A percentile compares a stretch with the other conserved stretches of the same genome.
Conservation (phyloP, 2,113 vertebrate species). For the Alethe castanea region DNA sequence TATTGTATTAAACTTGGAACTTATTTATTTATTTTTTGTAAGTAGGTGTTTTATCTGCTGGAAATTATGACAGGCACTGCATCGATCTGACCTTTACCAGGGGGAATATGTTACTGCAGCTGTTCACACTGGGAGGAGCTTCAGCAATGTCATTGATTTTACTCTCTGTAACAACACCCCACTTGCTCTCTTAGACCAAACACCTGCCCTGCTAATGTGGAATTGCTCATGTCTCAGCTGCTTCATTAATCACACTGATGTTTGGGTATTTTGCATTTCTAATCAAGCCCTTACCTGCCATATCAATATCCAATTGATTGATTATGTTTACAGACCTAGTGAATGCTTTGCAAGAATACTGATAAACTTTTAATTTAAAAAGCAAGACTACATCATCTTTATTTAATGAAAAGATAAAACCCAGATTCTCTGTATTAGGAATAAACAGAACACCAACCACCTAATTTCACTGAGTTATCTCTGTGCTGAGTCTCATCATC, state of each 20-base stretch:
- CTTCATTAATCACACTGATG: background rate
- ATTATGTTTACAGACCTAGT: background rate
- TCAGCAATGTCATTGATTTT: background rate
- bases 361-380: background rate
- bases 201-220: background rate
- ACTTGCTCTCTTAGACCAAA: background rate
- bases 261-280: conserved; percentile 7
- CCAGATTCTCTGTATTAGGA: background rate
- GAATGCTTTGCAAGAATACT: background rate
- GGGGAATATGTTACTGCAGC: background rate
- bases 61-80: background rate
- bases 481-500: background rate
- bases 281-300: background rate
- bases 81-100: background rate
- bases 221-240: background rate
- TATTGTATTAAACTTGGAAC: background rate
- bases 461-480: background rate
- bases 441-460: background rate
- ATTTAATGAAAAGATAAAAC: background rate
- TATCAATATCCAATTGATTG: background rate
- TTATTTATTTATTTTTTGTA: background rate
- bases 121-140: background rate
- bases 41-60: background rate
- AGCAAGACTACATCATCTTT: background rate
- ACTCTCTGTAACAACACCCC: background rate